Evolutionary conservation across 2,888 invertebrate species (phyloP).

Genomic region (Antheraea assamensis): DNA sequence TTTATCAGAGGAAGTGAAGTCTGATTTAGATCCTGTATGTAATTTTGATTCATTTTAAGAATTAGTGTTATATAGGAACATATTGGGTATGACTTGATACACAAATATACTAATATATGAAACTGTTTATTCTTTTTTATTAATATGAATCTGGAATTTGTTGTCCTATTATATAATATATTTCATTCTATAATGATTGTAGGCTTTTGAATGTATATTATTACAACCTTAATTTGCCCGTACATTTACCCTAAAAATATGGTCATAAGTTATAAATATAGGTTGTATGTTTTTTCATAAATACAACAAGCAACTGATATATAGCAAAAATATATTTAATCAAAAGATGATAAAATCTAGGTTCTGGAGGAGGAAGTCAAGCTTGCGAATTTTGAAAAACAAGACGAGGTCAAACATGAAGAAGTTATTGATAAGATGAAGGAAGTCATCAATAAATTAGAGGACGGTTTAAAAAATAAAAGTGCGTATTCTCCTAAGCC

Average conservation of each 20-base stretch:
- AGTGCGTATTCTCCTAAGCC: slow-evolving; percentile 28
- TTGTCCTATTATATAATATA: neutral
- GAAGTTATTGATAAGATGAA: slow-evolving; percentile 70
- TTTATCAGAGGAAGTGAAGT: slow-evolving; percentile 41
- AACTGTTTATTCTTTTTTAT: neutral
- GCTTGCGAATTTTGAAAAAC: slow-evolving; percentile 65
- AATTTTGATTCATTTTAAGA: slow-evolving; percentile 17
- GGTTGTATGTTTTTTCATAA: neutral
- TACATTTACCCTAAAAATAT: no score
- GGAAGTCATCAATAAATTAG: slow-evolving; percentile 69
- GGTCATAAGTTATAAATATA: neutral
- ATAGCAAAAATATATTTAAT: slow-evolving; percentile 20
- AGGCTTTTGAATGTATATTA: neutral
- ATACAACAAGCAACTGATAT: neutral
- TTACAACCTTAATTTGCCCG: no score
- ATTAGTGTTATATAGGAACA: neutral
- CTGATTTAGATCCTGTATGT: slow-evolving; percentile 50
- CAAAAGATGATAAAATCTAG: slow-evolving; percentile 40
- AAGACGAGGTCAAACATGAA: slow-evolving; percentile 57
- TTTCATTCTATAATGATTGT: neutral
- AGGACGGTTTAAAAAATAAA: slow-evolving; percentile 56
- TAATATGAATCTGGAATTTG: neutral
- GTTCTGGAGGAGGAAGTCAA: slow-evolving; percentile 60
- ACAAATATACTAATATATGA: neutral
- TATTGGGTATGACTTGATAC: neutral